Percentiles rank a stretch among this genome's conserved stretches.
Evolutionary conservation across 2,797 vertebrate species (phyloP).

Genomic region (Cephalopachus bancanus): DNA sequence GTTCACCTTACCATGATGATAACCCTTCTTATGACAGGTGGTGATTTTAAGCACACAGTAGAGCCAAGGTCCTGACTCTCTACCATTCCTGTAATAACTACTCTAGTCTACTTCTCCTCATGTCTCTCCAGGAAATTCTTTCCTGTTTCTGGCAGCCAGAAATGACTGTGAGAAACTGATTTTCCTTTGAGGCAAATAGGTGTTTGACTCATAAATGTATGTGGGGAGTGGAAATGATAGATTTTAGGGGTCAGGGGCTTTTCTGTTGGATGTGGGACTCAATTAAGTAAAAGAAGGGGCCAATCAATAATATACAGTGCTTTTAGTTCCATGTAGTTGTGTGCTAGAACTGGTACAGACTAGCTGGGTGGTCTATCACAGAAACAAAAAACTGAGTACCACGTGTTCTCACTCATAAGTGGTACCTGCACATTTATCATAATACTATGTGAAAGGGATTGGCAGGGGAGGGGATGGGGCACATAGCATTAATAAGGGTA

Average conservation of each 20-base stretch:
- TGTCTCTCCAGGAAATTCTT: background rate
- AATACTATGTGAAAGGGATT: too few species aligned
- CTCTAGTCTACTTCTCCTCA: background rate
- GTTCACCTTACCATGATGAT: background rate
- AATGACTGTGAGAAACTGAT: background rate
- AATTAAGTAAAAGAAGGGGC: background rate
- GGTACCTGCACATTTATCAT: too few species aligned
- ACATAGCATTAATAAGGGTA: too few species aligned
- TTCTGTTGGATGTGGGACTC: background rate
- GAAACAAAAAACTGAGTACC: too few species aligned
- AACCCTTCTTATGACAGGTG: background rate
- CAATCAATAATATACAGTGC: background rate
- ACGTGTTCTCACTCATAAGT: too few species aligned
- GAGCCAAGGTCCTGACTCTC: background rate
- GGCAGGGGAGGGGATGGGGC: too few species aligned
- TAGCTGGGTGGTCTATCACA: background rate
- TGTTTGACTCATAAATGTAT: background rate
- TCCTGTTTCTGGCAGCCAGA: background rate
- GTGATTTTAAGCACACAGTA: background rate
- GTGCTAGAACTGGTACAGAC: accelerated
- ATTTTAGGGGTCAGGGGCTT: background rate
- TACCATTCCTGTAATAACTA: background rate
- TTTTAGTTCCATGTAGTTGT: background rate
- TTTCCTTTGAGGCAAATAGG: background rate
- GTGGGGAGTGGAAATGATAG: background rate